Percentiles rank a stretch among this genome's conserved stretches.
Evolutionary conservation across 2,888 invertebrate species (phyloP).

Genomic region (Oscheius sp.): DNA sequence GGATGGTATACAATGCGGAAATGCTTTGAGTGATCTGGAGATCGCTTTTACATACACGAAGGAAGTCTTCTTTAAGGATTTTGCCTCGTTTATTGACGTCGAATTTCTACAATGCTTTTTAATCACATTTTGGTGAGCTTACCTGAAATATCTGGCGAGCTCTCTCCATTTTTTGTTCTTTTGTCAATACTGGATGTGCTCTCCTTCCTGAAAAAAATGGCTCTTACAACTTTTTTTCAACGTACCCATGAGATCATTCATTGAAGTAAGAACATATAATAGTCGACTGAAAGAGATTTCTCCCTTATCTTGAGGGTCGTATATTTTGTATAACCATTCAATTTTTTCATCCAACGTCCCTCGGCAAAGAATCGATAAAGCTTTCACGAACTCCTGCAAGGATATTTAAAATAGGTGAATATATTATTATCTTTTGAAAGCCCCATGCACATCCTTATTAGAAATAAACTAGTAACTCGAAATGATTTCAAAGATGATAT

Average conservation of each 20-base stretch:
- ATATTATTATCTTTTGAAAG: slow-evolving; percentile 7
- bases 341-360: slow-evolving; percentile 65
- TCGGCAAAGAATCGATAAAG: slow-evolving; percentile 60
- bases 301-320: slow-evolving; percentile 62
- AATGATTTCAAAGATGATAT: too few relatives aligned
- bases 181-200: slow-evolving; percentile 48
- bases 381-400: slow-evolving; percentile 60
- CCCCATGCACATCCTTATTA: too few relatives aligned
- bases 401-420: background rate
- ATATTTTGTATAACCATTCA: slow-evolving; percentile 64
- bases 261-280: slow-evolving; percentile 63
- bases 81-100: slow-evolving; percentile 53
- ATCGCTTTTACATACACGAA: slow-evolving; percentile 60
- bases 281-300: slow-evolving; percentile 64
- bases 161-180: slow-evolving; percentile 50
- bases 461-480: too few relatives aligned
- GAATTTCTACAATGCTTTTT: slow-evolving; percentile 56
- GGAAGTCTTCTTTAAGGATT: slow-evolving; percentile 61
- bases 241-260: slow-evolving; percentile 63
- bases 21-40: slow-evolving; percentile 57
- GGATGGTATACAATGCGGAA: slow-evolving; percentile 54
- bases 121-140: background rate
- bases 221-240: too few relatives aligned
- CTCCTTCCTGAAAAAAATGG: slow-evolving; percentile 50
- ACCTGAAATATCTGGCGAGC: slow-evolving; percentile 55